Evolutionary conservation across 1,140 invertebrate genomes (phyloP).

Genomic region (Euura lappo): DNA sequence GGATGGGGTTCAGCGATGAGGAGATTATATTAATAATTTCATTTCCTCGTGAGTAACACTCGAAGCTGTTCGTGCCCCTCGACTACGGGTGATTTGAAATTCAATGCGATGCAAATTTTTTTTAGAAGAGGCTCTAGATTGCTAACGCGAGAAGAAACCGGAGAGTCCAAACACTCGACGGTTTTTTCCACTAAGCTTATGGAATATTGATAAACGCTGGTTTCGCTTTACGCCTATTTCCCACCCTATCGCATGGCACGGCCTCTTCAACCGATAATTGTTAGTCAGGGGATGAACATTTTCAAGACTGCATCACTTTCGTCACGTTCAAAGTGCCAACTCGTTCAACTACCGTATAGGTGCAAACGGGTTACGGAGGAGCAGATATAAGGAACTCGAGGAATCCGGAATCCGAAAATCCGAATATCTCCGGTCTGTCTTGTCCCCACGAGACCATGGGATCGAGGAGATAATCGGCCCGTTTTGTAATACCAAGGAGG

Average conservation of each 20-base stretch:
- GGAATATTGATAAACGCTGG: constrained; percentile 47
- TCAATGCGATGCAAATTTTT: constrained; percentile 52
- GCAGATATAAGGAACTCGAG: constrained; percentile 45
- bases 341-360: too few species aligned
- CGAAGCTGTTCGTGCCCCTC: constrained; percentile 32
- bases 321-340: background rate
- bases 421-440: constrained; percentile 34
- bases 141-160: constrained; percentile 43
- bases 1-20: constrained; percentile 12
- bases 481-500: constrained; percentile 27
- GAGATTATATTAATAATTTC: constrained; percentile 49
- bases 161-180: constrained; percentile 42
- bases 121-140: constrained; percentile 26
- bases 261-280: background rate
- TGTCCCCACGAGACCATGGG: constrained; percentile 19
- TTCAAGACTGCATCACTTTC: background rate
- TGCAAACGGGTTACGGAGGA: background rate
- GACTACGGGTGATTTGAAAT: constrained; percentile 45
- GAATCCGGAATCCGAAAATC: constrained; percentile 50
- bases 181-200: constrained; percentile 39
- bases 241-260: too few species aligned
- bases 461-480: constrained; percentile 39
- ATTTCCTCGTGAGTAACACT: constrained; percentile 45
- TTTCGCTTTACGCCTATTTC: background rate
- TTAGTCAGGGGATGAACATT: background rate